Percentiles rank a stretch among this genome's conserved stretches.
These are phyloP conservation scores for Phoenicopterus ruber DNA, from an alignment of 2,113 vertebrate genomes.

Conservation along the genomic window DNA sequence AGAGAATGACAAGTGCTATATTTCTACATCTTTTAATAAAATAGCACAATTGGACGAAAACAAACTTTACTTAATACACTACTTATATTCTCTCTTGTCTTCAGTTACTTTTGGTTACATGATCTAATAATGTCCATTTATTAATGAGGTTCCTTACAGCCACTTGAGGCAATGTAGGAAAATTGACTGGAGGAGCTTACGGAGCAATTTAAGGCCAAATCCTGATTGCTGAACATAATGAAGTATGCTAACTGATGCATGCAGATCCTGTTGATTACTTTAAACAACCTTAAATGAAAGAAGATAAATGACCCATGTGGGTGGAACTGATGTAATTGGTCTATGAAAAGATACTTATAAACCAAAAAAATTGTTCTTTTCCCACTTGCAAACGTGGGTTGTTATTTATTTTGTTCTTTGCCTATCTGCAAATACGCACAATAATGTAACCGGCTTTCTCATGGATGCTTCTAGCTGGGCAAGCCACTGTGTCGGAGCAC, in stretches of 20 bases:
- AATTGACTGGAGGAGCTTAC: background rate
- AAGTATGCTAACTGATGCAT: background rate
- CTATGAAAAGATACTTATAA: background rate
- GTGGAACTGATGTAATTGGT: background rate
- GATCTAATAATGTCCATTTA: background rate
- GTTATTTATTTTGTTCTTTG: background rate
- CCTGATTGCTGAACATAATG: background rate
- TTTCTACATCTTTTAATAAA: background rate
- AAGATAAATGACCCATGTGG: background rate
- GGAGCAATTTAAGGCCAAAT: background rate
- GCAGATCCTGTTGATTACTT: background rate
- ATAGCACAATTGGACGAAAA: background rate
- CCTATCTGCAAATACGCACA: background rate
- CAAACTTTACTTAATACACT: background rate
- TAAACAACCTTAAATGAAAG: background rate
- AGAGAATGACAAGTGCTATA: background rate
- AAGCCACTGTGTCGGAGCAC: background rate
- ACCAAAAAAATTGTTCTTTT: background rate
- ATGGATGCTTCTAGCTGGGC: background rate
- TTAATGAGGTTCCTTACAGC: background rate
- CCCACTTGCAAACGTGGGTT: background rate
- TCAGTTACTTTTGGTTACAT: background rate
- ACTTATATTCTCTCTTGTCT: background rate
- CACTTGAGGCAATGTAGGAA: background rate
- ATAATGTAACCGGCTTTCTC: rapidly evolving